Conservation (phyloP, 2,113 vertebrate species). For the Pedetes capensis region DNA sequence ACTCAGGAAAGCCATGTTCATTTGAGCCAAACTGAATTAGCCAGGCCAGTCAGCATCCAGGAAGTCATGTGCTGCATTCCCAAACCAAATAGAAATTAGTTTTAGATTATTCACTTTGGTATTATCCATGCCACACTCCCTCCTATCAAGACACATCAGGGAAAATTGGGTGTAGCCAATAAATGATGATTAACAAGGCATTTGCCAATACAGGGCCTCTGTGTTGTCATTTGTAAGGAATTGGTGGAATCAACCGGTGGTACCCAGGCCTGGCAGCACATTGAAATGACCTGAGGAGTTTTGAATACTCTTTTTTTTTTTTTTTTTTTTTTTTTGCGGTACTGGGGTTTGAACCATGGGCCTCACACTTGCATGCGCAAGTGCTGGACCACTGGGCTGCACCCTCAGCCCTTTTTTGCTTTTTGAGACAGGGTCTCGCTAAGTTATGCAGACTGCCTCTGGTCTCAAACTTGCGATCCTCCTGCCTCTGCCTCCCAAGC, state of each 20-base stretch:
- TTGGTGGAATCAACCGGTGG: background rate
- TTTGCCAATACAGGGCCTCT: background rate
- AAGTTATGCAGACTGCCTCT: too few relatives aligned
- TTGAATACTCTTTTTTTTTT: background rate
- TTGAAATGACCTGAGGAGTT: background rate
- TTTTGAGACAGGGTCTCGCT: too few relatives aligned
- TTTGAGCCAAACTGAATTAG: conserved; percentile 68
- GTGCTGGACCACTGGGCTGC: too few relatives aligned
- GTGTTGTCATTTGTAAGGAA: background rate
- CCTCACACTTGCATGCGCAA: too few relatives aligned
- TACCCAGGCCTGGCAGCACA: background rate
- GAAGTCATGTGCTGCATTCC: conserved; percentile 71
- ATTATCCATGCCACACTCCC: conserved; percentile 41
- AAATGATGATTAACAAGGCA: background rate
- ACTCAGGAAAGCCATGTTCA: conserved; percentile 19
- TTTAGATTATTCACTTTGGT: conserved; percentile 46
- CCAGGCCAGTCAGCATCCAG: conserved; percentile 24
- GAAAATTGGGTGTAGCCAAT: conserved; percentile 4
- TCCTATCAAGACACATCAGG: conserved; percentile 42
- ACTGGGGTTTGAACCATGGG: too few relatives aligned
- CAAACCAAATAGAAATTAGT: conserved; percentile 64
- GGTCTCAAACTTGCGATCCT: too few relatives aligned
- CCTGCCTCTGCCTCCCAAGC: too few relatives aligned
- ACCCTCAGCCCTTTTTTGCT: too few relatives aligned
- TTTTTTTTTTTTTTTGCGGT: too few relatives aligned